Evolutionary conservation across 2,797 vertebrate species (phyloP).

Genomic region (Oophaga sylvatica): DNA sequence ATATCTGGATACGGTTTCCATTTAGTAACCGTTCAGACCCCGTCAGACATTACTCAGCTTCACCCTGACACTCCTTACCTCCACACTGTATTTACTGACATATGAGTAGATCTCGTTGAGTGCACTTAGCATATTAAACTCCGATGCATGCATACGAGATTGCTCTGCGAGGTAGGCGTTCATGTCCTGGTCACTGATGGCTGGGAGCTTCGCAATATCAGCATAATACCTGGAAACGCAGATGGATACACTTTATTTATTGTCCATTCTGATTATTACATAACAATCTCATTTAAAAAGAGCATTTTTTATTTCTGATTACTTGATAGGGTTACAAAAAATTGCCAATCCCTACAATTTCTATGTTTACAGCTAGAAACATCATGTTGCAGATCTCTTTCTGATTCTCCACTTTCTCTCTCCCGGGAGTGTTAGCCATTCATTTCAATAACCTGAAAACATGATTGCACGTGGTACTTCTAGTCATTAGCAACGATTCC

Average conservation of each 20-base stretch:
- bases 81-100: slow-evolving; percentile 96
- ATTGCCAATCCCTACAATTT: neutral
- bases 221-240: slow-evolving; percentile 88
- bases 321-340: neutral
- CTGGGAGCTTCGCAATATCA: slow-evolving; percentile 93
- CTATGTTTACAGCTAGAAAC: neutral
- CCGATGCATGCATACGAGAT: slow-evolving; percentile 89
- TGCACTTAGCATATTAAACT: slow-evolving; percentile 98
- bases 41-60: neutral
- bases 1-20: neutral
- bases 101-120: slow-evolving; percentile 99
- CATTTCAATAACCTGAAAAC: neutral
- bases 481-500: neutral
- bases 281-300: neutral
- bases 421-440: neutral
- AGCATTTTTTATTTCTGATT: neutral
- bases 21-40: neutral
- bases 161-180: slow-evolving; percentile 98
- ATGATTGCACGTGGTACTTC: too few species aligned
- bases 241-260: neutral
- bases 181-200: slow-evolving; percentile 99
- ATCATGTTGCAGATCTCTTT: neutral
- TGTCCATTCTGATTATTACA: neutral
- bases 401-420: neutral
- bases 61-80: slow-evolving; percentile 77